Evolutionary conservation across 2,113 vertebrate species (phyloP).

Genomic region (Odocoileus hemionus): DNA sequence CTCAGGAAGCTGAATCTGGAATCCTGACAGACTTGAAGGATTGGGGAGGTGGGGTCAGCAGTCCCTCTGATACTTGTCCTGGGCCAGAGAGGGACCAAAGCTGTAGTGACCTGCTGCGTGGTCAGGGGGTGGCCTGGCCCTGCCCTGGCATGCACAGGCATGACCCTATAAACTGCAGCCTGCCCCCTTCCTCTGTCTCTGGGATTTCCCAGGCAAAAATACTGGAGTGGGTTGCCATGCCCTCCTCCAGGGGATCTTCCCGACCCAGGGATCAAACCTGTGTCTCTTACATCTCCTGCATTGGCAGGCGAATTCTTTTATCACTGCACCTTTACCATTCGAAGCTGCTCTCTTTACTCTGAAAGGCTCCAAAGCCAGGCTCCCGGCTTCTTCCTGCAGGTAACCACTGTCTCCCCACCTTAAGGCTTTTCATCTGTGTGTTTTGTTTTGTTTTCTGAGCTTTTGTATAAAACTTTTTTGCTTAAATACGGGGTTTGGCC

Average conservation of each 20-base stretch:
- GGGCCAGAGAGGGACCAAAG: background rate
- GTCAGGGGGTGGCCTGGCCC: background rate
- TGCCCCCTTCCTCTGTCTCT: background rate
- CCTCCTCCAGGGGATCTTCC: background rate
- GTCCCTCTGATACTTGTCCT: background rate
- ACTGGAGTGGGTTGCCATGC: background rate
- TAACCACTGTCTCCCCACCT: background rate
- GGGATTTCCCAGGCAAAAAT: background rate
- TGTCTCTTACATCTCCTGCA: background rate
- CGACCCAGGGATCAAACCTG: background rate
- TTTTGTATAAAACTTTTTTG: background rate
- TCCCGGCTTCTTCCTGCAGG: background rate
- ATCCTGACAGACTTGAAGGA: background rate
- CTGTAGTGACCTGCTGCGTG: no score
- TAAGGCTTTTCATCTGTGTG: background rate
- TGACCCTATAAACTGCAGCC: background rate
- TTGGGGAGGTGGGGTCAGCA: background rate
- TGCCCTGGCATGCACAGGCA: background rate
- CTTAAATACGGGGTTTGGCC: background rate
- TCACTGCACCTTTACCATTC: background rate
- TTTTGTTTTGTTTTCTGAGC: background rate
- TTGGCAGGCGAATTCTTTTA: background rate
- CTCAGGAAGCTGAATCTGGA: background rate
- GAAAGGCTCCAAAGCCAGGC: background rate
- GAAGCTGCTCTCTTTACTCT: background rate